Evolutionary conservation across 2,888 invertebrate species (phyloP), one percentile per base, ranked within the genome.

Genomic region (Cryptophagus acutangulus): DNA sequence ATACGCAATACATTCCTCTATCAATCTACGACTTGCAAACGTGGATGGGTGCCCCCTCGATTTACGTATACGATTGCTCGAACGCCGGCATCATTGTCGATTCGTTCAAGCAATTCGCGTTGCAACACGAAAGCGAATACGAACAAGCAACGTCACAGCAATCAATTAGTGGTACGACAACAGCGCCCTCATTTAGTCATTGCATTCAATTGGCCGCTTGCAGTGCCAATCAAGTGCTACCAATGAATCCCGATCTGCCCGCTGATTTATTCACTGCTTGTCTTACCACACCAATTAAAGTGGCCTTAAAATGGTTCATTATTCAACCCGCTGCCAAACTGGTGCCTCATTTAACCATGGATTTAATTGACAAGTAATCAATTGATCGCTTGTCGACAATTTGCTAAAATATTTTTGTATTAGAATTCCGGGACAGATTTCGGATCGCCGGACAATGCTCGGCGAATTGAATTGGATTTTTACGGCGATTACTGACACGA

Each of bases 381-480:
- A 20, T 13, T n/a, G 31, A 20, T 12, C 13, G 20, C 26, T 28
- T 20, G 2, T 34, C n/a, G n/a, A n/a, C n/a, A 15, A 20, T 17
- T 36, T 28, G 20, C 9, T 20, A 20, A 9, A 20, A 9, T 20
- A 9, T 5, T 20, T 20, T 20, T 45, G 46, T 58, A 57, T 29
- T 49, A 90, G 91, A 71, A 92, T 99, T 58, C 97, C 97, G 4
- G 99, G 99, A 1, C 87, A 88, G 64, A 78, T 95, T 54, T 88
- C 87, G 52, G 96, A 97, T 73, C 78, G 96, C 13, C 78, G 94
- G 57, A 96, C 99, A 17, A 93, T 97, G 90, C 77, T 97, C 52
- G 99, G 99, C 33, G 97, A 99, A 73, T 74, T 99, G 44, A 99
- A 99, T 75, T 99, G 99, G 99, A 96, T 99, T 65, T 99, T 99